phyloP scores from a whole-genome alignment of 2,888 invertebrate genomes.

The Dryobota labecula region DNA sequence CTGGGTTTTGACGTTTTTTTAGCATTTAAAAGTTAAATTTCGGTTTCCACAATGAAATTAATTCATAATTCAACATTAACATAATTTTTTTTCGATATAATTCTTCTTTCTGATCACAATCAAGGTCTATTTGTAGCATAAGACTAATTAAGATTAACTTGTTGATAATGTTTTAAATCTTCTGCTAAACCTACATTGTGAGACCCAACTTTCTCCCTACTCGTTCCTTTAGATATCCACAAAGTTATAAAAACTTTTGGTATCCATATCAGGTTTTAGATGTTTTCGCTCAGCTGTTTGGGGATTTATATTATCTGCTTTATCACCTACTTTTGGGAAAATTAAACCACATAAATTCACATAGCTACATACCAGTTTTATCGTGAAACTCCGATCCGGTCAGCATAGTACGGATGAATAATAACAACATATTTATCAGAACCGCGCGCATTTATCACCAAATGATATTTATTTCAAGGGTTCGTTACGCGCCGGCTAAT shows the following conservation, averaged over 20 bases:
- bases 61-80: not conserved
- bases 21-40: not conserved
- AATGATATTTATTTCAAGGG: conserved; percentile 89
- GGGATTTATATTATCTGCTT: not conserved
- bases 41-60: not conserved
- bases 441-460: conserved; percentile 82
- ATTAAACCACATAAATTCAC: not conserved
- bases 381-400: conserved; percentile 43
- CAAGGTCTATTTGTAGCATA: not conserved
- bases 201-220: not conserved
- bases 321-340: not conserved
- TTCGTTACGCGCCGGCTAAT: conserved; percentile 89
- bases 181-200: not conserved
- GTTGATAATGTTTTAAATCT: not conserved
- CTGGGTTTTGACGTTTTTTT: too few relatives aligned
- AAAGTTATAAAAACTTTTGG: not conserved
- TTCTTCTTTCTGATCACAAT: not conserved
- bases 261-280: not conserved
- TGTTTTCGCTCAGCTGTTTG: not conserved
- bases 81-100: not conserved
- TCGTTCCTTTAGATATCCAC: too few relatives aligned
- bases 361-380: conserved; percentile 20
- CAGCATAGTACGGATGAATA: conserved; percentile 66
- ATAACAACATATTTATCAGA: conserved; percentile 84
- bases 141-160: not conserved